phyloP scores from a whole-genome alignment of 2,113 vertebrate genomes.

The Sapayoa aenigma region DNA sequence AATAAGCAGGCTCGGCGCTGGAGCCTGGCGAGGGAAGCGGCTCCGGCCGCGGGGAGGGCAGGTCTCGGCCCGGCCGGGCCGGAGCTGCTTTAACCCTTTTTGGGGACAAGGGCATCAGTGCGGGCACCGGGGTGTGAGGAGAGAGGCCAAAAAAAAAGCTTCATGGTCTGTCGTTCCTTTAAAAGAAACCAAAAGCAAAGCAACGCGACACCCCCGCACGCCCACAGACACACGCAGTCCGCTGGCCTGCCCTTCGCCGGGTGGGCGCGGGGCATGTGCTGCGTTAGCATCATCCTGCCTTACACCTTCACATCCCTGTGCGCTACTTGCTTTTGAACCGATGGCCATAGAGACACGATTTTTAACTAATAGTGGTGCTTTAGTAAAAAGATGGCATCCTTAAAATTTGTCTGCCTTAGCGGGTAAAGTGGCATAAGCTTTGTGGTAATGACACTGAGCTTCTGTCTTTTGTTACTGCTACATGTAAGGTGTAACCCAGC shows the following conservation, averaged over 20 bases:
- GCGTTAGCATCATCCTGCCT: not conserved
- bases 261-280: not conserved
- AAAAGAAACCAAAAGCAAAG: not conserved
- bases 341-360: fast-evolving
- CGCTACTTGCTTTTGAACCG: fast-evolving
- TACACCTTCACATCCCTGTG: fast-evolving
- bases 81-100: not conserved
- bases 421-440: not conserved
- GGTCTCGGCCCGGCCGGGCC: not conserved
- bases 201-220: not conserved
- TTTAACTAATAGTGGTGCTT: not conserved
- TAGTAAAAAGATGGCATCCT: not conserved
- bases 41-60: not conserved
- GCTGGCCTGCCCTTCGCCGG: not conserved
- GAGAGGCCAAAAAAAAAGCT: not conserved
- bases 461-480: not conserved
- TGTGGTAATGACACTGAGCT: not conserved
- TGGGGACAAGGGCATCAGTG: not conserved
- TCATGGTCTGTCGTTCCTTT: not conserved
- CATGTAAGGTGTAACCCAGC: not conserved
- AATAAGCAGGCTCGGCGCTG: conserved; percentile 67
- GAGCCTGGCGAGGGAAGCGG: conserved; percentile 21
- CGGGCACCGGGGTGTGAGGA: not conserved
- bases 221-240: not conserved
- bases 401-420: not conserved